Percentiles rank a stretch among this genome's conserved stretches.
Evolutionary conservation across 2,888 invertebrate species (phyloP).

Genomic region (Ctena decussata): DNA sequence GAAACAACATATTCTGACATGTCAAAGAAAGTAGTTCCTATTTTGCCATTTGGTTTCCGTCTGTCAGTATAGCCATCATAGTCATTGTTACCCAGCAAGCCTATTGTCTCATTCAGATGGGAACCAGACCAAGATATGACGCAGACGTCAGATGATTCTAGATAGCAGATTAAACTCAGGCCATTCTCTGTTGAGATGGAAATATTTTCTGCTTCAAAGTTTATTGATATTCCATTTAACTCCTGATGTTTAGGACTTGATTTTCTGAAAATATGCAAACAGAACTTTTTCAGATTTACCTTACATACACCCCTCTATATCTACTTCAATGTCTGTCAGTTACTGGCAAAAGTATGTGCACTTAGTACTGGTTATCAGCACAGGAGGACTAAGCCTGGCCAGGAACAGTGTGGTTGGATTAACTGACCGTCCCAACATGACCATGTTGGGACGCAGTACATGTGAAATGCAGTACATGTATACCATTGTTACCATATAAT

Average conservation of each 20-base stretch:
- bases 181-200: not conserved
- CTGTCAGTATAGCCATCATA: conserved; percentile 61
- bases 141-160: not conserved
- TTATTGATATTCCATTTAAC: not conserved
- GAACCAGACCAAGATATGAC: conserved; percentile 2
- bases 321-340: no score
- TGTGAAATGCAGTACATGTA: no score
- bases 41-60: conserved; percentile 38
- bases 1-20: conserved; percentile 30
- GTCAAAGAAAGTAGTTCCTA: not conserved
- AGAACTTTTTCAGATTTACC: no score
- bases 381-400: no score
- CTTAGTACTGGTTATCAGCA: no score
- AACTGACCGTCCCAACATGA: no score
- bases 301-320: no score
- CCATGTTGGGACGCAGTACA: no score
- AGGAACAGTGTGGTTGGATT: no score
- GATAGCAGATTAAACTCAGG: not conserved
- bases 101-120: conserved; percentile 57
- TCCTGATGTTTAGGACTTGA: not conserved
- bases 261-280: not conserved
- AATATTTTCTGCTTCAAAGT: not conserved
- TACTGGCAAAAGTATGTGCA: no score
- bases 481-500: no score
- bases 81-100: conserved; percentile 71